Evolutionary conservation across 2,113 vertebrate species (phyloP).

Genomic region (Triplophysa tibetana): DNA sequence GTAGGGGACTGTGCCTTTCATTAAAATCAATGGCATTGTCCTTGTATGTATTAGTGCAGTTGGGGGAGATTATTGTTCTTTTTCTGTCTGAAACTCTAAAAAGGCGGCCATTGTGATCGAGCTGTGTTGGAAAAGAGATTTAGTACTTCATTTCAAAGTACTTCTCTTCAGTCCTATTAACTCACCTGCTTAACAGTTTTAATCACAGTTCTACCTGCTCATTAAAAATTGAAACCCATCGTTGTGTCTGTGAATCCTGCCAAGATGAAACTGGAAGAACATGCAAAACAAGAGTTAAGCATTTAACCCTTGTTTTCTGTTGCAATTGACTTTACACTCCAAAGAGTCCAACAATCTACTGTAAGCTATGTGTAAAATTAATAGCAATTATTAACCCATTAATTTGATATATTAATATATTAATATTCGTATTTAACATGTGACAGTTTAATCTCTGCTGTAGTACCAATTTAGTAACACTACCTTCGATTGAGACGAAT

Average conservation of each 20-base stretch:
- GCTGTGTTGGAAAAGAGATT: neutral
- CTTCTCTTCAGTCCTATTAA: slow-evolving; percentile 14
- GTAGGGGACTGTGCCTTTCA: slow-evolving; percentile 24
- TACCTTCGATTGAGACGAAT: too few relatives aligned
- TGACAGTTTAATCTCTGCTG: too few relatives aligned
- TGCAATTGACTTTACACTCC: too few relatives aligned
- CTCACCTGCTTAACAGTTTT: slow-evolving; percentile 5
- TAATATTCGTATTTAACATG: too few relatives aligned
- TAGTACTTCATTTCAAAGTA: slow-evolving; percentile 11
- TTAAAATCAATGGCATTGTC: slow-evolving; percentile 49
- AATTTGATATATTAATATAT: too few relatives aligned
- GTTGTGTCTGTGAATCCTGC: slow-evolving; percentile 12
- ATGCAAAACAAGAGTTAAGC: too few relatives aligned
- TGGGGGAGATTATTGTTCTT: slow-evolving; percentile 27
- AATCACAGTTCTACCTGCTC: neutral
- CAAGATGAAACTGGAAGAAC: neutral
- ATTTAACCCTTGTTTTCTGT: neutral
- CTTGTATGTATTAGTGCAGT: slow-evolving; percentile 33
- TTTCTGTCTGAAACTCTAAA: slow-evolving; percentile 5
- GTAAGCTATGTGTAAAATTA: too few relatives aligned
- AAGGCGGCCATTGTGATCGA: slow-evolving; percentile 4
- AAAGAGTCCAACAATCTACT: too few relatives aligned
- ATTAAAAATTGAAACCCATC: slow-evolving; percentile 5
- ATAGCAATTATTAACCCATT: too few relatives aligned
- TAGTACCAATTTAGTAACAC: too few relatives aligned